Conservation (phyloP, 2,113 vertebrate genomes). For the Oxygymnocypris stewartii region DNA sequence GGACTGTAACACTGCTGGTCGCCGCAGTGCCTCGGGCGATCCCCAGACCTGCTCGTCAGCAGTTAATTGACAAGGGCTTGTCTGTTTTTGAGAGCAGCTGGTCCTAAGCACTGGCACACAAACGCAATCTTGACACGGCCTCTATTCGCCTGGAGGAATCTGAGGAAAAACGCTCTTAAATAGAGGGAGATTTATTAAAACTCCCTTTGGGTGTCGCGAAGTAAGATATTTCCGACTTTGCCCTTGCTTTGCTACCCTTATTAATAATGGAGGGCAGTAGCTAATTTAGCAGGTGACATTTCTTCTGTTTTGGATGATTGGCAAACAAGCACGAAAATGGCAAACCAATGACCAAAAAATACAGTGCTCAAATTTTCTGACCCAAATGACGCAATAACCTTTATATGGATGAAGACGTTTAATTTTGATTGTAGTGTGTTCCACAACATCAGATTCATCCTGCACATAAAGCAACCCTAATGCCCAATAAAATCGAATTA, state of each 20-base stretch:
- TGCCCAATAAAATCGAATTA: slow-evolving; percentile 36
- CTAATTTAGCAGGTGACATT: slow-evolving; percentile 93
- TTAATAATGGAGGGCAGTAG: slow-evolving; percentile 81
- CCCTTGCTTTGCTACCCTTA: slow-evolving; percentile 78
- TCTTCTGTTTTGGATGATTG: slow-evolving; percentile 71
- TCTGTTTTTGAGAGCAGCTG: slow-evolving; percentile 99
- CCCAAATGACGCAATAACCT: neutral
- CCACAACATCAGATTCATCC: neutral
- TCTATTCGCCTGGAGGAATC: slow-evolving; percentile 85
- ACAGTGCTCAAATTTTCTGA: neutral
- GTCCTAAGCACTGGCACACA: slow-evolving; percentile 93
- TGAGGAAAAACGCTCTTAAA: slow-evolving; percentile 89
- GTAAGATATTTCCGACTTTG: slow-evolving; percentile 86
- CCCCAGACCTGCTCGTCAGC: slow-evolving; percentile 94
- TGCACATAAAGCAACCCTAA: slow-evolving; percentile 33
- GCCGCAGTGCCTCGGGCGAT: slow-evolving; percentile 85
- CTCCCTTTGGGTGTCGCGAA: slow-evolving; percentile 90
- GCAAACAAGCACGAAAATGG: slow-evolving; percentile 65
- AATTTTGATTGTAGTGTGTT: neutral
- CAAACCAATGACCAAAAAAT: slow-evolving; percentile 10
- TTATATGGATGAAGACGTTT: neutral
- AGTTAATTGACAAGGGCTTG: slow-evolving; percentile 99
- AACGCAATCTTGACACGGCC: slow-evolving; percentile 95
- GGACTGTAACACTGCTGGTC: slow-evolving; percentile 88
- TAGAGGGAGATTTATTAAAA: slow-evolving; percentile 97